Conservation (phyloP, 35 echinoderm and acorn worm genomes). For the Ophioderma brevispina region DNA sequence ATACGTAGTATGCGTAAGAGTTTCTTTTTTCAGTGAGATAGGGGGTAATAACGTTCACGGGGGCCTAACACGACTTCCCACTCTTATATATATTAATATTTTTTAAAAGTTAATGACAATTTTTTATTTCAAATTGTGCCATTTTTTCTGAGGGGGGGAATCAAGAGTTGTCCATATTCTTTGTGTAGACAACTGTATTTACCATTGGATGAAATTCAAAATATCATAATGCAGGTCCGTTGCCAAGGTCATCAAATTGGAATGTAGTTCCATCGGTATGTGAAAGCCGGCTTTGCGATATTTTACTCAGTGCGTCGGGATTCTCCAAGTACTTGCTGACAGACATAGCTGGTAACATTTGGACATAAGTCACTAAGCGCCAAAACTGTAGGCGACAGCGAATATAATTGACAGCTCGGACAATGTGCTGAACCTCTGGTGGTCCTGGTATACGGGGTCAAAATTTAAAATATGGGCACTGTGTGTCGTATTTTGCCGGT, state of each 20-base stretch:
- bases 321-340: conserved; percentile 20
- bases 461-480: conserved; percentile 30
- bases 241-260: conserved; percentile 56
- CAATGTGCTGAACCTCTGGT: conserved; percentile 69
- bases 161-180: too few relatives aligned
- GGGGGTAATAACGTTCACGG: too few relatives aligned
- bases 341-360: conserved; percentile 15
- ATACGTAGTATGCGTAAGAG: too few relatives aligned
- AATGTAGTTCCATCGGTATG: conserved; percentile 60
- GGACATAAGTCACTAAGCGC: conserved; percentile 68
- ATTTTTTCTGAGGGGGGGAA: too few relatives aligned
- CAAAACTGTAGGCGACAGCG: conserved; percentile 56
- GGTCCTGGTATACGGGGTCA: conserved; percentile 31
- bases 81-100: too few relatives aligned
- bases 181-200: too few relatives aligned
- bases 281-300: conserved; percentile 43
- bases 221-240: conserved; percentile 86
- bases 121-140: too few relatives aligned
- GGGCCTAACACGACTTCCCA: too few relatives aligned
- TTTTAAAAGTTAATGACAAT: too few relatives aligned
- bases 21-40: too few relatives aligned
- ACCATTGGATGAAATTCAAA: conserved; percentile 45
- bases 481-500: conserved; percentile 3
- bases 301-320: conserved; percentile 43
- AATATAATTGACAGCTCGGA: conserved; percentile 74